A percentile compares a stretch with the other conserved stretches of the same genome.
phyloP scores from a whole-genome alignment of 2,888 invertebrate species.

The Drosophila stalkeri region DNA sequence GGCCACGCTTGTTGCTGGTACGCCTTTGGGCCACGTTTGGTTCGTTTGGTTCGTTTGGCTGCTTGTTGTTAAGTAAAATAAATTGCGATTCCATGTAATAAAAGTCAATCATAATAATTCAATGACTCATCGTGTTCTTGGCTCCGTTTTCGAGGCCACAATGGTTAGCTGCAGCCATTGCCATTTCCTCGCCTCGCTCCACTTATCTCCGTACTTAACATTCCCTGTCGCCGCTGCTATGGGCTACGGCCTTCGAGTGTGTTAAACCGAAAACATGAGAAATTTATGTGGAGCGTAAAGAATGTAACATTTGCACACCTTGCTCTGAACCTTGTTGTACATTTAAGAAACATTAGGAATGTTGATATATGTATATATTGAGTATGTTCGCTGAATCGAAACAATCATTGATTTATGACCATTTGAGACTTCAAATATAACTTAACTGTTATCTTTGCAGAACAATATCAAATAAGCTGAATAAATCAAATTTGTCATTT shows the following conservation, averaged over 20 bases:
- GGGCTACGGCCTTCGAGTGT: constrained; percentile 11
- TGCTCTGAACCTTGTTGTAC: not conserved
- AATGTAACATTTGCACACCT: constrained; percentile 1
- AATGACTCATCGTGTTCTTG: constrained; percentile 67
- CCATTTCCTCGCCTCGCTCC: not conserved
- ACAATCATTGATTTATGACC: not conserved
- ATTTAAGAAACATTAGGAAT: not conserved
- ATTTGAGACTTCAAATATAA: not conserved
- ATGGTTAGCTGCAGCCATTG: constrained; percentile 27
- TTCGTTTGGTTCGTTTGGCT: constrained; percentile 31
- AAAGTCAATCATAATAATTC: constrained; percentile 82
- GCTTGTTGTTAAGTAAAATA: constrained; percentile 79
- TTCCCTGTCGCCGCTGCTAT: constrained; percentile 4
- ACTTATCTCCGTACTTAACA: constrained; percentile 7
- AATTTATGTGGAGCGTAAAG: not conserved
- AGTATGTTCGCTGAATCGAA: not conserved
- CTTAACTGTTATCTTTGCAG: not conserved
- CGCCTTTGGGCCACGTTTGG: constrained; percentile 20
- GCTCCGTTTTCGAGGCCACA: constrained; percentile 33
- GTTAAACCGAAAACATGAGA: constrained; percentile 15
- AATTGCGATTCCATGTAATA: constrained; percentile 80
- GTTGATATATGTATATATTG: not conserved
- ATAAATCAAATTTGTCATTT: constrained; percentile 1
- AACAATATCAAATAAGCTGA: not conserved
- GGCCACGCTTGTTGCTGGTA: constrained; percentile 49